A percentile compares a stretch with the other conserved stretches of the same genome.
phyloP scores from a whole-genome alignment of 2,888 invertebrate species.

The Drosophila meridiana region DNA sequence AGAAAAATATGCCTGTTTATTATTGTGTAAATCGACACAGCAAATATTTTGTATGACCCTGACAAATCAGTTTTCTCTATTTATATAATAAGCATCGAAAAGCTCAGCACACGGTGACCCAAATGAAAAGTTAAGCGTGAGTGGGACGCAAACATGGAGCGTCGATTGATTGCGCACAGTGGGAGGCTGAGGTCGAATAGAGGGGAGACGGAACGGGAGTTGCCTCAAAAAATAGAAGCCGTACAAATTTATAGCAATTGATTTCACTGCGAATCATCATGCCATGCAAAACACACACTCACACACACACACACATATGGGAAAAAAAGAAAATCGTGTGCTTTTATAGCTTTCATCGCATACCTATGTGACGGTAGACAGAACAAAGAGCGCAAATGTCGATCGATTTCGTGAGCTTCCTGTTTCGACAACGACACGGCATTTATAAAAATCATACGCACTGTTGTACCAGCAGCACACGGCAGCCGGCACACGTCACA shows the following conservation, averaged over 20 bases:
- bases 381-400: slow-evolving; percentile 65
- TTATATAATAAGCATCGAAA: slow-evolving; percentile 68
- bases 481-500: background rate
- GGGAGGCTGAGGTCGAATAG: background rate
- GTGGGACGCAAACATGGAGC: slow-evolving; percentile 1
- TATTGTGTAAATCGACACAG: slow-evolving; percentile 54
- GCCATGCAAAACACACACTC: slow-evolving; percentile 39
- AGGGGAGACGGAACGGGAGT: background rate
- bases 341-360: slow-evolving; percentile 4
- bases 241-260: slow-evolving; percentile 74
- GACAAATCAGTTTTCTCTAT: slow-evolving; percentile 75
- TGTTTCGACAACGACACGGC: slow-evolving; percentile 73
- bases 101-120: slow-evolving; percentile 30
- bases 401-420: slow-evolving; percentile 69
- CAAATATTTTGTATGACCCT: slow-evolving; percentile 69
- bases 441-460: slow-evolving; percentile 80
- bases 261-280: slow-evolving; percentile 62
- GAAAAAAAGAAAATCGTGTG: background rate
- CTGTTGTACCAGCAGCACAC: slow-evolving; percentile 73
- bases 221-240: slow-evolving; percentile 70
- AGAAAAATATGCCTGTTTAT: slow-evolving; percentile 50
- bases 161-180: slow-evolving; percentile 32
- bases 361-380: slow-evolving; percentile 3
- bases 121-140: slow-evolving; percentile 45
- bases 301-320: slow-evolving; percentile 2